These are phyloP conservation scores for Colletes collaris DNA, from an alignment of 2,888 invertebrate genomes.

Conservation along the genomic window DNA sequence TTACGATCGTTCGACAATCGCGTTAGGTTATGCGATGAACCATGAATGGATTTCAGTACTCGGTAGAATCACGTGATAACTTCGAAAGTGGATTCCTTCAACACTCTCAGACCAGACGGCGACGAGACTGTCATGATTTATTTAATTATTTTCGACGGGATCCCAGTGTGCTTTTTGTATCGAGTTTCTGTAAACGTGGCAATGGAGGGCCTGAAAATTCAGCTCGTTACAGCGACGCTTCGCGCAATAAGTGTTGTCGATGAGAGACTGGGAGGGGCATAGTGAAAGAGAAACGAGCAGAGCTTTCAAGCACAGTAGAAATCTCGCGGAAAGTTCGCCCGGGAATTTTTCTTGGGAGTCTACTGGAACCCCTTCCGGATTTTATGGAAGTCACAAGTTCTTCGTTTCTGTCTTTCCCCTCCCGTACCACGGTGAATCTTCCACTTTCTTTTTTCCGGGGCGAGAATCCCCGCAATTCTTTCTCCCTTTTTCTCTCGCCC, in stretches of 20 bases:
- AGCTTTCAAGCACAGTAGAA: conserved; percentile 62
- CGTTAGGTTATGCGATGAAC: conserved; percentile 21
- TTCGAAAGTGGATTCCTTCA: no score
- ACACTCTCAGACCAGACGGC: no score
- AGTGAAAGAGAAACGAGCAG: conserved; percentile 21
- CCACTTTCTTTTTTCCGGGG: conserved; percentile 11
- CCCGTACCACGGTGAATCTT: conserved; percentile 8
- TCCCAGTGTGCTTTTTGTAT: no score
- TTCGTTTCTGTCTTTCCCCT: conserved; percentile 39
- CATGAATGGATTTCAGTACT: conserved; percentile 24
- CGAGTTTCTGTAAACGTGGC: background rate
- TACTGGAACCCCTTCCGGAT: conserved; percentile 59
- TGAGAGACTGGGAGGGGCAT: background rate
- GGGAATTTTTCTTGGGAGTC: conserved; percentile 67
- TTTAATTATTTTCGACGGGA: no score
- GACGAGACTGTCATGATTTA: no score
- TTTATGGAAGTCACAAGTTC: conserved; percentile 76
- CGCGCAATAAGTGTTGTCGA: conserved; percentile 10
- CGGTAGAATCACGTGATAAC: no score
- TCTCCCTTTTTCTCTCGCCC: conserved; percentile 29
- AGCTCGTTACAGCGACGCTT: conserved; percentile 42
- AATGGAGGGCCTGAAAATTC: conserved; percentile 11
- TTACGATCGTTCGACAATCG: conserved; percentile 11
- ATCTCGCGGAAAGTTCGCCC: conserved; percentile 66
- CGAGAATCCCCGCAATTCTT: conserved; percentile 28